Percentiles rank a stretch among this genome's conserved stretches.
These are phyloP conservation scores for Ophioninae sp. DNA, from an alignment of 2,888 invertebrate species.

Conservation along the genomic window DNA sequence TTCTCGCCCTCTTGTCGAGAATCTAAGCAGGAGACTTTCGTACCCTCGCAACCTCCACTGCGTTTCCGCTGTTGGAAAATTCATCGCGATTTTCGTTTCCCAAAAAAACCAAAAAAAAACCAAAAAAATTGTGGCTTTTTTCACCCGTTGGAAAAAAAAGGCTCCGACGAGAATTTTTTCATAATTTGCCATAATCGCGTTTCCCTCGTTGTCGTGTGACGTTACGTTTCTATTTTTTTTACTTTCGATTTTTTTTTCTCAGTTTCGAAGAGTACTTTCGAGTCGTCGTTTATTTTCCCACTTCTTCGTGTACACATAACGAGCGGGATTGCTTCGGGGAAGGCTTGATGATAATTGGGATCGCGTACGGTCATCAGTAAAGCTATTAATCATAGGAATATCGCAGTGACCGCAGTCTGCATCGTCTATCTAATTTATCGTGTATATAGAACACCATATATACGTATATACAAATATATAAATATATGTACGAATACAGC, in stretches of 20 bases:
- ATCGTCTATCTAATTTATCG: constrained; percentile 34
- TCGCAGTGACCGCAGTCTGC: constrained; percentile 52
- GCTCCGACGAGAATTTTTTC: neutral
- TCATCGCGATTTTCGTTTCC: constrained; percentile 33
- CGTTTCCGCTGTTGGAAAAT: constrained; percentile 30
- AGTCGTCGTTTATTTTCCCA: neutral
- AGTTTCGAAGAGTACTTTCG: too few species aligned
- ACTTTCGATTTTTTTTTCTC: neutral
- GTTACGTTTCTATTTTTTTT: neutral
- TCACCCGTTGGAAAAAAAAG: neutral
- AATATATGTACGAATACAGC: neutral
- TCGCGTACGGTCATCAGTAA: constrained; percentile 69
- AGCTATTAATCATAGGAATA: constrained; percentile 76
- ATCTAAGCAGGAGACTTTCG: constrained; percentile 19
- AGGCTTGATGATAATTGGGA: constrained; percentile 52
- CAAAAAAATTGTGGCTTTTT: neutral
- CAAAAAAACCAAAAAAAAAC: neutral
- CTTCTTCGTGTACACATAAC: constrained; percentile 31
- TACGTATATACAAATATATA: neutral
- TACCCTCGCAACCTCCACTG: constrained; percentile 4
- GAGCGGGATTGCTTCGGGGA: constrained; percentile 33
- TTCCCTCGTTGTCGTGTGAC: neutral
- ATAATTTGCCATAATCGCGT: neutral
- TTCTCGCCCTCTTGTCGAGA: neutral
- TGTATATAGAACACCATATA: neutral